phyloP scores from a whole-genome alignment of 2,888 invertebrate genomes.

The Lochmaea crataegi region DNA sequence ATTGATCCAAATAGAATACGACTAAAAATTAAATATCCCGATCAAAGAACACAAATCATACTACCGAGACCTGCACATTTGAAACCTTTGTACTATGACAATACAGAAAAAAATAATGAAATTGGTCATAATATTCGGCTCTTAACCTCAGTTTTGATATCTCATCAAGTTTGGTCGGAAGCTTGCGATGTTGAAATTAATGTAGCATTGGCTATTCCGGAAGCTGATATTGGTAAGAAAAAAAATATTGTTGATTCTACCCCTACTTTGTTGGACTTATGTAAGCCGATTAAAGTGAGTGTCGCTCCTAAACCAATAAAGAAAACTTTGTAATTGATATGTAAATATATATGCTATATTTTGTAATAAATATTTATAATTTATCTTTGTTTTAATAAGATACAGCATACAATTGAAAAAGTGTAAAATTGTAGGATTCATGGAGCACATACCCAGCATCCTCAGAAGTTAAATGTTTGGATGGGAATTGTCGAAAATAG shows the following conservation, averaged over 20 bases:
- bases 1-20: slow-evolving; percentile 79
- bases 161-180: slow-evolving; percentile 94
- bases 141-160: slow-evolving; percentile 87
- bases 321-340: slow-evolving; percentile 64
- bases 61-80: slow-evolving; percentile 84
- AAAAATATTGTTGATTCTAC: slow-evolving; percentile 64
- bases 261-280: slow-evolving; percentile 79
- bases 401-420: too few species aligned
- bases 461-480: too few species aligned
- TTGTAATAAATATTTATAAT: slow-evolving; percentile 4
- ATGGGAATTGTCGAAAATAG: too few species aligned
- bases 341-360: slow-evolving; percentile 10
- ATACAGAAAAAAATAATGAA: slow-evolving; percentile 62
- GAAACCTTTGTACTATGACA: slow-evolving; percentile 72
- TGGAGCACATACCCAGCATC: too few species aligned
- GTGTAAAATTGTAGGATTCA: too few species aligned
- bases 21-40: slow-evolving; percentile 91
- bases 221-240: slow-evolving; percentile 66
- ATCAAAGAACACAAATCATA: slow-evolving; percentile 87
- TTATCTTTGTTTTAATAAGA: not conserved
- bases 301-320: slow-evolving; percentile 91
- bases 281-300: slow-evolving; percentile 86
- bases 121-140: slow-evolving; percentile 75
- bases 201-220: slow-evolving; percentile 81
- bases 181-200: slow-evolving; percentile 89